phyloP scores from a whole-genome alignment of 2,888 invertebrate species.

The Crematogaster levior region DNA sequence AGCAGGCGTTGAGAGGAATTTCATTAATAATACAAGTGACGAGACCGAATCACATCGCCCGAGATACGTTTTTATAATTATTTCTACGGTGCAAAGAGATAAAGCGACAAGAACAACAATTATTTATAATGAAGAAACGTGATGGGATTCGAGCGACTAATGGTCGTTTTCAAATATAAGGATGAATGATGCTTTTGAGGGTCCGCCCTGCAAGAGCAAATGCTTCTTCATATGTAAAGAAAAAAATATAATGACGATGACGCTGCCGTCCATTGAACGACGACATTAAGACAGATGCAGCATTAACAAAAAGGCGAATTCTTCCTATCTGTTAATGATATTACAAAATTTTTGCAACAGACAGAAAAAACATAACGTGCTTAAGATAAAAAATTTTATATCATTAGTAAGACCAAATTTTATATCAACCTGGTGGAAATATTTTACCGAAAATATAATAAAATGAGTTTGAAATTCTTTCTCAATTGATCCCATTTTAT shows the following conservation, averaged over 20 bases:
- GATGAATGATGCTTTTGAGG: constrained; percentile 19
- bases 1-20: constrained; percentile 48
- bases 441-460: no score
- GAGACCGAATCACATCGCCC: constrained; percentile 35
- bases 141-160: neutral
- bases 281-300: constrained; percentile 31
- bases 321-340: neutral
- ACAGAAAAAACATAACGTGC: neutral
- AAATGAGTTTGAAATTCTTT: no score
- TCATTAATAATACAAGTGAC: constrained; percentile 74
- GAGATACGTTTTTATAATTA: constrained; percentile 67
- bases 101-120: constrained; percentile 36
- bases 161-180: neutral
- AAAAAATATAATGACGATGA: constrained; percentile 37
- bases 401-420: neutral
- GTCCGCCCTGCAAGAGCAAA: neutral
- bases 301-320: constrained; percentile 6
- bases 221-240: constrained; percentile 11
- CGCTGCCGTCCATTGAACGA: neutral
- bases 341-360: neutral
- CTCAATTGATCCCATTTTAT: no score
- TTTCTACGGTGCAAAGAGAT: constrained; percentile 43
- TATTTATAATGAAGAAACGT: constrained; percentile 53
- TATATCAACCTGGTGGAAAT: no score
- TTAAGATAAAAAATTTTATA: neutral